These are phyloP conservation scores for Perizoma affinitatum DNA, from an alignment of 2,888 invertebrate genomes.

Conservation along the genomic window DNA sequence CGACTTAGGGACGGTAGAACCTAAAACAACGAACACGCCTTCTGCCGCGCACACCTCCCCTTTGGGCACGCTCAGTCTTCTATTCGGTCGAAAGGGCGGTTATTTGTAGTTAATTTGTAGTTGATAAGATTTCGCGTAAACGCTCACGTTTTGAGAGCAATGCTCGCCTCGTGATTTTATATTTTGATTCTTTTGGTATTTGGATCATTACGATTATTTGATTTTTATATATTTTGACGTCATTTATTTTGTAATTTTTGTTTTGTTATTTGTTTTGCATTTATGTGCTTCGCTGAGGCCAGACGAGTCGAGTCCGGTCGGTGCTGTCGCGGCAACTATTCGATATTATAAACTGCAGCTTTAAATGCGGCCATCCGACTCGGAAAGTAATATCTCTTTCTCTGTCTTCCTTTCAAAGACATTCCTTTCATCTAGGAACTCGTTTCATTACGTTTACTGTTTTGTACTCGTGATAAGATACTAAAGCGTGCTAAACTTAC, in stretches of 20 bases:
- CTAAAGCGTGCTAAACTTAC: constrained; percentile 29
- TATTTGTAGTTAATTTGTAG: constrained; percentile 75
- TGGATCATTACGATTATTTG: constrained; percentile 35
- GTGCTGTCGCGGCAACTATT: constrained; percentile 33
- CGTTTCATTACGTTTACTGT: constrained; percentile 22
- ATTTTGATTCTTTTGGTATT: constrained; percentile 35
- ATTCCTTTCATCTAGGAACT: constrained; percentile 37
- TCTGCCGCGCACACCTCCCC: constrained; percentile 63
- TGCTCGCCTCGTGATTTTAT: constrained; percentile 34
- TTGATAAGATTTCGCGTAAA: constrained; percentile 9
- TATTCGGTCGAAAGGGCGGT: constrained; percentile 94
- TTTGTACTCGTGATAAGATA: constrained; percentile 26
- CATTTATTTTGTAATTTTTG: constrained; percentile 56
- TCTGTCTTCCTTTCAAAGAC: constrained; percentile 40
- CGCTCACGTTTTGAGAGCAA: constrained; percentile 19
- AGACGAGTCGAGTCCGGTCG: constrained; percentile 31
- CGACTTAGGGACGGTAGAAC: constrained; percentile 61
- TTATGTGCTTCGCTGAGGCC: constrained; percentile 54
- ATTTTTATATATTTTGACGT: constrained; percentile 44
- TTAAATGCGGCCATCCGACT: constrained; percentile 34
- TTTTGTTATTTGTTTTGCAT: constrained; percentile 64
- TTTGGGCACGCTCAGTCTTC: constrained; percentile 90
- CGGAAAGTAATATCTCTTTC: constrained; percentile 27
- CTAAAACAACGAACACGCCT: constrained; percentile 31
- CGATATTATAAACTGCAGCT: constrained; percentile 34